Percentiles rank a stretch among this genome's conserved stretches.
Conservation (phyloP, 1,140 invertebrate species). For the Lordiphosa stackelbergi region DNA sequence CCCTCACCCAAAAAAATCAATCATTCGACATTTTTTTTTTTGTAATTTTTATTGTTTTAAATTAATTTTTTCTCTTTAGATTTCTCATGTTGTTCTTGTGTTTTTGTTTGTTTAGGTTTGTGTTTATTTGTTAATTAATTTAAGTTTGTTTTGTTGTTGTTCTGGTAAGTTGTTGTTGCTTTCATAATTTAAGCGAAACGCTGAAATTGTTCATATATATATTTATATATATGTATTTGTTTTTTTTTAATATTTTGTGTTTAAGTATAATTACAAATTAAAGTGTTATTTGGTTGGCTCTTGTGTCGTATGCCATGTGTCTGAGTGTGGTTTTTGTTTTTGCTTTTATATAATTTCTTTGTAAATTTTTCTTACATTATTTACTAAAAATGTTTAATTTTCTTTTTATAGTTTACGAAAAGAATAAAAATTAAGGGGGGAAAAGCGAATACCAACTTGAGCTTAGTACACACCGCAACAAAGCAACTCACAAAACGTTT, state of each 20-base stretch:
- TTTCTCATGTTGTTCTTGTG: constrained; percentile 1
- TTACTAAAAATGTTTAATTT: constrained; percentile 31
- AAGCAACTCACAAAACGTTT: too few species aligned
- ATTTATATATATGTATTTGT: neutral
- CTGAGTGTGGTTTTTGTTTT: constrained; percentile 16
- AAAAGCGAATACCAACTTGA: too few species aligned
- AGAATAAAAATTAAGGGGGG: too few species aligned
- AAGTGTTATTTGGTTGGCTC: constrained; percentile 20
- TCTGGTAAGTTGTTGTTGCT: constrained; percentile 18
- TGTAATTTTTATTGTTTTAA: constrained; percentile 31
- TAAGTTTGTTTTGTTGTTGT: neutral
- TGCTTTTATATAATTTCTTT: constrained; percentile 32
- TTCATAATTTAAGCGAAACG: constrained; percentile 60
- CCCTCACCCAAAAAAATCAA: too few species aligned
- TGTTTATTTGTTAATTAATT: too few species aligned
- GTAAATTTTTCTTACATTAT: constrained; percentile 31
- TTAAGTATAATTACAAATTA: constrained; percentile 31
- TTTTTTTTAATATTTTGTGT: constrained; percentile 6
- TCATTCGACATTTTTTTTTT: too few species aligned
- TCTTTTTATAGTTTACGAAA: too few species aligned
- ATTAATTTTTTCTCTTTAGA: constrained; percentile 28
- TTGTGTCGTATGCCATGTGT: constrained; percentile 7
- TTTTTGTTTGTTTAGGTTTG: neutral
- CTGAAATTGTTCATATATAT: constrained; percentile 47
- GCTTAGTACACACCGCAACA: too few species aligned